phyloP scores from a whole-genome alignment of 2,888 invertebrate species.

The Arge pagana region DNA sequence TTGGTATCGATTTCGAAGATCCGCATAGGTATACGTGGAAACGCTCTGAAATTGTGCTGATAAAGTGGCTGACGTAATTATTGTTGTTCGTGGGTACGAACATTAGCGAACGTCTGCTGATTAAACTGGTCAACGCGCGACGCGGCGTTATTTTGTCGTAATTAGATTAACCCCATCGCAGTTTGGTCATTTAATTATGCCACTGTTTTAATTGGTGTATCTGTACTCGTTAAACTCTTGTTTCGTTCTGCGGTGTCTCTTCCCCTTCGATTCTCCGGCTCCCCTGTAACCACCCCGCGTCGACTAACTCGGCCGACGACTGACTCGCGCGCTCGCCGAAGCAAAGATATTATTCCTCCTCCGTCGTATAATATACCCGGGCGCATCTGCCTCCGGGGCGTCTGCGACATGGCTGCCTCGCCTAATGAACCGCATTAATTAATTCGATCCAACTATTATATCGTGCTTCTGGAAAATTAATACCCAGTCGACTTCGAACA shows the following conservation, averaged over 20 bases:
- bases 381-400: constrained; percentile 13
- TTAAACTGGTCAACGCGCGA: constrained; percentile 37
- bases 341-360: constrained; percentile 12
- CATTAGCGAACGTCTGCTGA: constrained; percentile 43
- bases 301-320: too few species aligned
- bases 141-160: constrained; percentile 42
- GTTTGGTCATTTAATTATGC: constrained; percentile 46
- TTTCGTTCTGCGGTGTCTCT: constrained; percentile 7
- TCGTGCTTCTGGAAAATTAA: constrained; percentile 11
- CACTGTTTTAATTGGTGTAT: constrained; percentile 45
- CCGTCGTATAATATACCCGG: constrained; percentile 1
- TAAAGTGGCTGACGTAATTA: constrained; percentile 36
- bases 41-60: too few species aligned
- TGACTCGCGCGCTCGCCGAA: constrained; percentile 5
- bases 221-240: constrained; percentile 41
- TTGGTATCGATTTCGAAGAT: too few species aligned
- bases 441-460: constrained; percentile 32
- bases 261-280: neutral
- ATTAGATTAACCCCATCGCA: constrained; percentile 42
- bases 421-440: constrained; percentile 38
- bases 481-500: too few species aligned
- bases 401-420: constrained; percentile 21
- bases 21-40: too few species aligned
- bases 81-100: constrained; percentile 36
- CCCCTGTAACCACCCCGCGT: too few species aligned